Evolutionary conservation across 2,797 vertebrate genomes (phyloP), one percentile per base, ranked within the genome.

Genomic region (Lepidocolaptes lacrymiger): DNA sequence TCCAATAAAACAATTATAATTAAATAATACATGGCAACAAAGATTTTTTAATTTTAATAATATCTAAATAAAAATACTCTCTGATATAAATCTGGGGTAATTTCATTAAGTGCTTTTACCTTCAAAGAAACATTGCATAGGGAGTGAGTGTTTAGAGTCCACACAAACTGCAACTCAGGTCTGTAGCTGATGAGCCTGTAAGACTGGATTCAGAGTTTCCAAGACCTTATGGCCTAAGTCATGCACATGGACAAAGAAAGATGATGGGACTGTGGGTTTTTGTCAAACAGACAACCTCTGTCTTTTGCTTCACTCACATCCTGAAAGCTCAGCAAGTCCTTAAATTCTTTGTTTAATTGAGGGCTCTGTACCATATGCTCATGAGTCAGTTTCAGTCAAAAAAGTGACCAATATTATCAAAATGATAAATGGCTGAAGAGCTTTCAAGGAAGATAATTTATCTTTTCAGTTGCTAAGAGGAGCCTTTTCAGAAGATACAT

Each of bases 381-480:
- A 78, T 15, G 56, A 94, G 77, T 78, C 76, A 84, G 54, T 79
- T 95, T 96, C 51, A 69, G 82, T 91, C 83, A 91, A 64, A 91
- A 94, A 91, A 85, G 41, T 86, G 76, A 91, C 76, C 85, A 93
- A 37, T 90, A 84, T 84, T 79, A 87, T 76, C 69, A 27, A 78
- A 85, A 88, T 91, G 75, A 96, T 92, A 80, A 95, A 96, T 94
- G 71, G 21, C 51, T 76, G 62, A 55, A 88, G 84, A 88, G 14
- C 39, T 79, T 44, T 81, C 63, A 76, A 55, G 69, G 58, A 93
- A 91, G 43, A 84, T 48, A 1, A 90, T 96, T 91, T 91, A 89
- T 94, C 95, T 91, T 93, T 73, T 44, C 59, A 79, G 34, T 76
- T 83, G 14, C 55, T 88, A 67, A 51, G 69, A 88, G 74, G 30